Evolutionary conservation across 2,797 vertebrate species (phyloP), one percentile per base, ranked within the genome.

Genomic region (Adelosebastes latens): DNA sequence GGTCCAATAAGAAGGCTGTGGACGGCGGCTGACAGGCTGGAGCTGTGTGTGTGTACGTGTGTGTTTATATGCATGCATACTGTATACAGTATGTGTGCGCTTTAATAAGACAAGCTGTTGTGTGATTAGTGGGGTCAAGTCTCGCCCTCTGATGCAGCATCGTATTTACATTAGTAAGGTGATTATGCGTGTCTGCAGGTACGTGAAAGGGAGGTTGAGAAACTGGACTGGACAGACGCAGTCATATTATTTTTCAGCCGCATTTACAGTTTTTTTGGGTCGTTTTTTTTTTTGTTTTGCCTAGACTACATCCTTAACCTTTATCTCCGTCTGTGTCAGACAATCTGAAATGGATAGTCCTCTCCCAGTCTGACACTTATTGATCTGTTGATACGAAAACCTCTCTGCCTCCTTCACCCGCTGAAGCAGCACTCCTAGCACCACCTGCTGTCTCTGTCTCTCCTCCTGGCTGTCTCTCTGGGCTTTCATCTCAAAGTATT

Each of bases 371-470:
- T 86, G 64, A 55, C 69, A 67, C 31, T 29, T 90, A 90, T 92
- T 90, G 88, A 94, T 93, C 85, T 86, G 87, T 86, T 86, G 89
- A 92, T 80, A 86, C 34, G 3, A 77, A 87, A 85, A 68, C 49
- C 71, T 74, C 39, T 61, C 31, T 12, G 52, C 75, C 74, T 87
- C 80, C 64, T 80, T 81, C 71, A 79, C 39, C 53, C 42, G 14
- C 66, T 79, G 61, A 77, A 71, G 70, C 24, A 88, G 66, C 12
- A 16, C 69, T 79, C 77, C 76, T 79, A 76, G 83, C 81, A 86
- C 88, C 89, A 77, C 86, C 87, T 80, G 82, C 82, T 85, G 82
- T 87, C 72, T 86, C 67, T 60, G 29, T 58, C 39, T 81, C 55
- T 32, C 67, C 74, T 74, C 62, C 56, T 77, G 65, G 36, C 67